Evolutionary conservation across 2,113 vertebrate genomes (phyloP).

Genomic region (Sylvilagus bachmani): DNA sequence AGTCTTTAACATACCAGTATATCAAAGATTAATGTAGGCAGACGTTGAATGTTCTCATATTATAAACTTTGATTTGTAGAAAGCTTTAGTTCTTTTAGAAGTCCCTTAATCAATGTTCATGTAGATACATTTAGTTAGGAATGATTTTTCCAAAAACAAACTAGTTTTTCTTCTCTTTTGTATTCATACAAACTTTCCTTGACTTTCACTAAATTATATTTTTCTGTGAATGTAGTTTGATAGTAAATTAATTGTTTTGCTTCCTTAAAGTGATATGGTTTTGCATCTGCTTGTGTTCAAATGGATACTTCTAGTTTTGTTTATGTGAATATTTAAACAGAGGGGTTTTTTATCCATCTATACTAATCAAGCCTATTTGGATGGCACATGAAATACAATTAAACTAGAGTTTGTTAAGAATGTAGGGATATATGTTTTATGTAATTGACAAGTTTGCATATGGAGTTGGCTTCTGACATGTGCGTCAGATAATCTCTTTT

Average conservation of each 20-base stretch:
- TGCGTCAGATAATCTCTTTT: not conserved
- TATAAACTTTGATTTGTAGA: not conserved
- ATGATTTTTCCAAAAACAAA: not conserved
- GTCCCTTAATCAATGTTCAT: not conserved
- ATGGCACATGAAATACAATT: slow-evolving; percentile 1
- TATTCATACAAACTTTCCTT: not conserved
- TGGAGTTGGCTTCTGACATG: not conserved
- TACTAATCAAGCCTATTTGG: not conserved
- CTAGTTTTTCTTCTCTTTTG: not conserved
- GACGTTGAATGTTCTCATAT: not conserved
- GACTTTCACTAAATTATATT: not conserved
- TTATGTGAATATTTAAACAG: not conserved
- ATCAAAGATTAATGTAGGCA: not conserved
- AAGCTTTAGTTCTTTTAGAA: not conserved
- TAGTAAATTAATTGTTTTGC: not conserved
- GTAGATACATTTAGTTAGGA: not conserved
- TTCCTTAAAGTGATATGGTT: not conserved
- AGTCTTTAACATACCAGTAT: not conserved
- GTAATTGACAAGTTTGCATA: not conserved
- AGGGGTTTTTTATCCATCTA: not conserved
- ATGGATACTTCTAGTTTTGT: not conserved
- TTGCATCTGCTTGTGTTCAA: not conserved
- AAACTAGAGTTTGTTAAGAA: not conserved
- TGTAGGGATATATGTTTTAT: not conserved
- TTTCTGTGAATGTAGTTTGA: not conserved